Evolutionary conservation across 2,113 vertebrate genomes (phyloP).

Genomic region (Zosterops borbonicus): DNA sequence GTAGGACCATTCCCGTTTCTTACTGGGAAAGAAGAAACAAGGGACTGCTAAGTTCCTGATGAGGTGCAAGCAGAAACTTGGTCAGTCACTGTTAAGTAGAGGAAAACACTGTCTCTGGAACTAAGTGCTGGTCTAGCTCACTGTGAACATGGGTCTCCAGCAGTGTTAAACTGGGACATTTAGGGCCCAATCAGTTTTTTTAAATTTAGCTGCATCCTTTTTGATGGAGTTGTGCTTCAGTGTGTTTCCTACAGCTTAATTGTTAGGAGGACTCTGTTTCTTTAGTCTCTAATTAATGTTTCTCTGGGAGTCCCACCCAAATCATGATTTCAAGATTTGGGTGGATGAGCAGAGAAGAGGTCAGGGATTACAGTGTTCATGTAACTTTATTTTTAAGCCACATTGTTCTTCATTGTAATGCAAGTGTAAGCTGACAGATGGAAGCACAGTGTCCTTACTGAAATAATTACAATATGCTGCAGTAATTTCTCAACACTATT

Average conservation of each 20-base stretch:
- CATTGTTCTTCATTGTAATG: neutral
- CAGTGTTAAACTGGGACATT: neutral
- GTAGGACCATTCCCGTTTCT: neutral
- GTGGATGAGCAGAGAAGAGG: neutral
- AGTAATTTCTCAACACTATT: neutral
- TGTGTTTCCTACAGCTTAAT: neutral
- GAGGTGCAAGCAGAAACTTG: neutral
- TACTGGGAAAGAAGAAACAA: neutral
- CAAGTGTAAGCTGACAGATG: neutral
- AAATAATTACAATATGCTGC: slow-evolving; percentile 10
- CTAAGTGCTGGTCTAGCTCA: neutral
- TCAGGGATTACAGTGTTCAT: neutral
- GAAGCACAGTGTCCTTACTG: neutral
- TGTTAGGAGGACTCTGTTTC: neutral
- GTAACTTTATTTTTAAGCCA: neutral
- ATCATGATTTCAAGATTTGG: neutral
- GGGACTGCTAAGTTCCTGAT: neutral
- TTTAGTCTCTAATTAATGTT: neutral
- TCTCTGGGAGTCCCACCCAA: neutral
- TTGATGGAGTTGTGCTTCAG: neutral
- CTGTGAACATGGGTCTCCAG: neutral
- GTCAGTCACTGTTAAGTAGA: neutral
- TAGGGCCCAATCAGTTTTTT: neutral
- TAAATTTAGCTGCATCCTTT: neutral
- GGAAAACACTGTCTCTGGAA: neutral